phyloP scores from a whole-genome alignment of 1,140 invertebrate species.

The Heliconius melpomene region DNA sequence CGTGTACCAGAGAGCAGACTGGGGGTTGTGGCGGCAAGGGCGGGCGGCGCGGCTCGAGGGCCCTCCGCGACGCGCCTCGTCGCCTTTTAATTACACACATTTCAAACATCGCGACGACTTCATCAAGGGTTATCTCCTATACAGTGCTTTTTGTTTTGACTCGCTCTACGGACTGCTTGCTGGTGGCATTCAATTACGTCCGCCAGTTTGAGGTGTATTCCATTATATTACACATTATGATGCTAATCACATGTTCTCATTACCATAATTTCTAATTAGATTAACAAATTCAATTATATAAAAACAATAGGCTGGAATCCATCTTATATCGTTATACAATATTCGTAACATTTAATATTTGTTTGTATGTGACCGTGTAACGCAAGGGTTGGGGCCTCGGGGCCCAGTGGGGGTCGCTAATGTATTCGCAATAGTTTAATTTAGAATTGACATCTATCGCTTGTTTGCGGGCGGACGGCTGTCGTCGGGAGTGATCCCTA shows the following conservation, averaged over 20 bases:
- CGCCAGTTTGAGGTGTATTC: background rate
- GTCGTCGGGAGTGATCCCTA: constrained; percentile 24
- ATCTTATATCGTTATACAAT: too few relatives aligned
- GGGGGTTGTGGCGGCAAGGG: background rate
- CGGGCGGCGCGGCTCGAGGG: constrained; percentile 27
- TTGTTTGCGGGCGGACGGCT: constrained; percentile 25
- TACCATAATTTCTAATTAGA: background rate
- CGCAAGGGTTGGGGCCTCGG: background rate
- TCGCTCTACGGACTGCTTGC: constrained; percentile 7
- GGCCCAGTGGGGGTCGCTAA: constrained; percentile 14
- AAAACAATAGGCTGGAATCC: background rate
- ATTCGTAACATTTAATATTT: too few relatives aligned
- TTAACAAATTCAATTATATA: background rate
- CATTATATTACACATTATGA: background rate
- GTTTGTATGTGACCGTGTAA: too few relatives aligned
- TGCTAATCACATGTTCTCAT: background rate
- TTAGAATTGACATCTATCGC: constrained; percentile 29
- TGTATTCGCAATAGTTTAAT: constrained; percentile 35
- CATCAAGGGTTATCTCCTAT: constrained; percentile 36
- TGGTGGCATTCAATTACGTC: constrained; percentile 22
- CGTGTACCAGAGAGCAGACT: constrained; percentile 23
- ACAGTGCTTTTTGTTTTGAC: constrained; percentile 33
- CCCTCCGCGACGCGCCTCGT: constrained; percentile 37
- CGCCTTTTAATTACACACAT: constrained; percentile 46
- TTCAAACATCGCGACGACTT: constrained; percentile 29